These are phyloP conservation scores for Macrobrachium nipponense DNA, from an alignment of 1,140 invertebrate genomes.

Conservation along the genomic window DNA sequence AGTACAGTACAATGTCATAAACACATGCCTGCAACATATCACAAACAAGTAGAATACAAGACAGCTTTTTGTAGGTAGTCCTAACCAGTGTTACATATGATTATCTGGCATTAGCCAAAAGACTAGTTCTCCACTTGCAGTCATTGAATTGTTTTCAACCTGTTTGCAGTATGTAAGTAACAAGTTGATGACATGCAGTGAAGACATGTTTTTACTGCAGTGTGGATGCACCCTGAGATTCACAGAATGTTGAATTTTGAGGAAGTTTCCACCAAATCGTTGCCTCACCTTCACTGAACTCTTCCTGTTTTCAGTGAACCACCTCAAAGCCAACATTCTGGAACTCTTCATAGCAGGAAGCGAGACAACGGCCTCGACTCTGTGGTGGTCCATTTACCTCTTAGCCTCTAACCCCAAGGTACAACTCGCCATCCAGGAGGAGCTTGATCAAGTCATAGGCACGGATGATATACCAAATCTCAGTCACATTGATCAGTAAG, in stretches of 20 bases:
- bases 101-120: no score
- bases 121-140: no score
- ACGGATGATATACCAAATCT: slow-evolving; percentile 82
- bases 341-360: slow-evolving; percentile 93
- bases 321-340: slow-evolving; percentile 89
- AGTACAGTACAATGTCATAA: no score
- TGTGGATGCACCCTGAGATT: no score
- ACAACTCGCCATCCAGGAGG: slow-evolving; percentile 85
- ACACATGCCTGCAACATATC: no score
- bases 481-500: slow-evolving; percentile 75
- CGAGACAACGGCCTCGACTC: slow-evolving; percentile 92
- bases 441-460: slow-evolving; percentile 86
- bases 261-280: background rate
- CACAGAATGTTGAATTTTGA: background rate
- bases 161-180: no score
- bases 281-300: background rate
- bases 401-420: slow-evolving; percentile 88
- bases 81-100: no score
- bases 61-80: no score
- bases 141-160: no score
- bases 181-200: no score
- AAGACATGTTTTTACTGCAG: no score
- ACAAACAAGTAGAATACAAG: no score
- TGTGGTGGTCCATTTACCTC: slow-evolving; percentile 89
- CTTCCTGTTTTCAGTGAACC: background rate